A percentile compares a stretch with the other conserved stretches of the same genome.
phyloP scores from a whole-genome alignment of 2,113 vertebrate species.

The Callocephalon fimbriatum region DNA sequence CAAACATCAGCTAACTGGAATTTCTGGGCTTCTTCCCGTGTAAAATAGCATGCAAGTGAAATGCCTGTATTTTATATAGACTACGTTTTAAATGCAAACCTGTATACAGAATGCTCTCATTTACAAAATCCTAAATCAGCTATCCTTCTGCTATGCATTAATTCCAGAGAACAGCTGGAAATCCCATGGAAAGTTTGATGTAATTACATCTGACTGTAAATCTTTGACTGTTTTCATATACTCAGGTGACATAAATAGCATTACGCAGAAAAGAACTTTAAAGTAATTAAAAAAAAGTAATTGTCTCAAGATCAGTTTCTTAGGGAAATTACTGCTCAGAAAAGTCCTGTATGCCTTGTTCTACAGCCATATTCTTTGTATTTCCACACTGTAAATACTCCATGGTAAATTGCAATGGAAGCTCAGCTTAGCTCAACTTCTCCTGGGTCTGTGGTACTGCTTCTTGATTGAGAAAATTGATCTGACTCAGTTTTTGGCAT shows the following conservation, averaged over 20 bases:
- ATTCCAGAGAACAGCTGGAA: slow-evolving; percentile 61
- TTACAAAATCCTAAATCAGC: background rate
- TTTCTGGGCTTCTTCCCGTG: background rate
- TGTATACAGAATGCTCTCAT: slow-evolving; percentile 2
- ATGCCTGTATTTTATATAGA: slow-evolving; percentile 41
- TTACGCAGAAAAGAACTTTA: background rate
- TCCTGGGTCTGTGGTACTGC: background rate
- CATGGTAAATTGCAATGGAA: background rate
- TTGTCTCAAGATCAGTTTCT: slow-evolving; percentile 32
- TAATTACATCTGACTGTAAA: slow-evolving; percentile 51
- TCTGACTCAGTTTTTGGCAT: background rate
- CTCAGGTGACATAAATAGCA: slow-evolving; percentile 51
- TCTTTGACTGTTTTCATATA: slow-evolving; percentile 39
- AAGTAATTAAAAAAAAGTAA: background rate
- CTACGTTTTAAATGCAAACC: background rate
- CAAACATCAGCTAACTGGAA: background rate
- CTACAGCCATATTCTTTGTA: slow-evolving; percentile 15
- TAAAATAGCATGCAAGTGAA: slow-evolving; percentile 34
- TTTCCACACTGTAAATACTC: slow-evolving; percentile 9
- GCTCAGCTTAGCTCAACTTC: background rate
- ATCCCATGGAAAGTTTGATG: slow-evolving; percentile 45
- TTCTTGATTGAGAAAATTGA: slow-evolving; percentile 3
- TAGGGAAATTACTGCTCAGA: background rate
- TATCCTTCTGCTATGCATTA: slow-evolving; percentile 60
- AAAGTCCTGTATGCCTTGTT: slow-evolving; percentile 42